Percentiles rank a stretch among this genome's conserved stretches.
Evolutionary conservation across 2,113 vertebrate genomes (phyloP).

Genomic region (Paradoxurus hermaphroditus): DNA sequence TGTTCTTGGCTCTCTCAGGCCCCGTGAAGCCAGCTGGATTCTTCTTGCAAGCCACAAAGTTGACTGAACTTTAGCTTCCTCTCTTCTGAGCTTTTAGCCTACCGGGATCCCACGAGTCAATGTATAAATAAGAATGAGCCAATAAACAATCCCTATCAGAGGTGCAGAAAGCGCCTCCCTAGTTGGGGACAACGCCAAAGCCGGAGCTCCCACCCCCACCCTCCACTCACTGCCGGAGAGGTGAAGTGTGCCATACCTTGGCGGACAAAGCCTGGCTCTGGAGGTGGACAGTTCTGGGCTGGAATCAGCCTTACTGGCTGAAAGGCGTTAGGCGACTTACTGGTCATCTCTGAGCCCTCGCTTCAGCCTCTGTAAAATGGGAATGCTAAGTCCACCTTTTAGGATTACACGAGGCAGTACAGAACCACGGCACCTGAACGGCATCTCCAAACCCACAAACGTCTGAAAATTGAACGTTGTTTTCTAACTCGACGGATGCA

Average conservation of each 20-base stretch:
- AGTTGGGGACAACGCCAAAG: not conserved
- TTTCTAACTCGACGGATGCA: not conserved
- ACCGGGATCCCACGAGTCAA: slow-evolving; percentile 24
- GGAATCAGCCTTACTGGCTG: not conserved
- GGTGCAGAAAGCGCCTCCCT: not conserved
- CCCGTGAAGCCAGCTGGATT: slow-evolving; percentile 51
- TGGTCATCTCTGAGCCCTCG: not conserved
- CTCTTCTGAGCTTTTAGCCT: slow-evolving; percentile 20
- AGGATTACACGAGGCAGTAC: not conserved
- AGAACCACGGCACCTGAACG: not conserved
- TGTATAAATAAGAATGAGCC: not conserved
- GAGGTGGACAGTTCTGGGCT: not conserved
- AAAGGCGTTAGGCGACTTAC: not conserved
- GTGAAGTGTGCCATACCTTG: not conserved
- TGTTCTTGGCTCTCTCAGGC: slow-evolving; percentile 49
- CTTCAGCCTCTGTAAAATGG: not conserved
- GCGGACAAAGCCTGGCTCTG: not conserved
- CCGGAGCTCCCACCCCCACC: not conserved
- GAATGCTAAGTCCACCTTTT: not conserved
- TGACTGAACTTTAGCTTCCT: slow-evolving; percentile 39
- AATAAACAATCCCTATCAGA: not conserved
- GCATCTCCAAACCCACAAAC: not conserved
- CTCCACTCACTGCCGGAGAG: not conserved
- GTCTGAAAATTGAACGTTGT: not conserved
- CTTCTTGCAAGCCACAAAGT: slow-evolving; percentile 49